Evolutionary conservation across 2,888 invertebrate species (phyloP), one percentile per base, ranked within the genome.

Genomic region (Erebia epiphron): DNA sequence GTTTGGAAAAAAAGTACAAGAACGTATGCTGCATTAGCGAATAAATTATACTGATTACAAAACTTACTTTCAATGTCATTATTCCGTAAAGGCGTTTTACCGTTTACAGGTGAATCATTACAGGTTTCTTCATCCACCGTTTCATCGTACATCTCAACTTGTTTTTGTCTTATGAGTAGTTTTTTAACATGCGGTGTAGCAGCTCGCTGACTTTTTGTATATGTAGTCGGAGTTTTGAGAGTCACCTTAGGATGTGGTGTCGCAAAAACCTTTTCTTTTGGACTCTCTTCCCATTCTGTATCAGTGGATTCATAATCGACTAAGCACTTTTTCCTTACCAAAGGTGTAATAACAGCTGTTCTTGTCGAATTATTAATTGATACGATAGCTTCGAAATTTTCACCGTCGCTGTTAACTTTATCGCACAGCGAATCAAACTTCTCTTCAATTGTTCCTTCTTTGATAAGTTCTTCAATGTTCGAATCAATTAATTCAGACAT

Each of bases 301-400:
- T 86, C 91, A 78, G 89, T 92, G 0, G 83, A 87, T 65, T 90
- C 92, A 60, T 92, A 93, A 82, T 92, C 92, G 1, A 93, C 92
- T 56, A 92, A 71, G 79, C 86, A 72, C 62, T 86, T 86, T 43
- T 84, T 87, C 71, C 90, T 83, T 0, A 91, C 78, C 8, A 89
- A 79, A 1, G 93, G 93, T 56, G 92, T 92, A 69, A 93, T 90
- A 0, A 92, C 79, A 52, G 92, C 92, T 1, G 91, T 92, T 79
- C 84, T 92, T 68, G 81, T 86, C 8, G 73, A 78, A 75, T 87
- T 91, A 74, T 87, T 86, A 18, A 89, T 81, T 5, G 83, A 84
- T 41, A 88, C 80, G 26, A 89, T 84, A 0, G 85, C 87, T 82
- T 91, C 90, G 66, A 83, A 80, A 67, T 86, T 85, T 35, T 85